phyloP scores from a whole-genome alignment of 1,140 invertebrate species.

The Meloidogyne hapla region DNA sequence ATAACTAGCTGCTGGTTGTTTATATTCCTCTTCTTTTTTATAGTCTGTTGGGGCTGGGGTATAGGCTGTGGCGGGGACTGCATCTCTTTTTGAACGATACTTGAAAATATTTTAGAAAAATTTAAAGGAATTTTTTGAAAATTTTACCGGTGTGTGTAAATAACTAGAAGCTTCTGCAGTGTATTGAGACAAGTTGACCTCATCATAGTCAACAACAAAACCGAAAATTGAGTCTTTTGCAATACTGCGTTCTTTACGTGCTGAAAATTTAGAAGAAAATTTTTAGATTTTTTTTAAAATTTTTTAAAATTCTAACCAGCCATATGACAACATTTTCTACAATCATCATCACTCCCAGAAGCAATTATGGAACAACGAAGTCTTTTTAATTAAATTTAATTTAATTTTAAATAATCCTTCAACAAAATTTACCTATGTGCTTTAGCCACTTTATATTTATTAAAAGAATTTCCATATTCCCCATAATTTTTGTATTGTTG shows the following conservation, averaged over 20 bases:
- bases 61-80: neutral
- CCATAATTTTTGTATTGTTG: neutral
- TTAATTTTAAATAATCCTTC: neutral
- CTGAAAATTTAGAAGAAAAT: neutral
- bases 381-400: neutral
- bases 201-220: conserved; percentile 31
- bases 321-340: conserved; percentile 32
- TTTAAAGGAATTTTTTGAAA: neutral
- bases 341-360: conserved; percentile 28
- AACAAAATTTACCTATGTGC: conserved; percentile 18
- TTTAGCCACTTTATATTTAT: conserved; percentile 18
- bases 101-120: neutral
- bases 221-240: conserved; percentile 24
- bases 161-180: neutral
- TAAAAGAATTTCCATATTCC: neutral
- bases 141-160: neutral
- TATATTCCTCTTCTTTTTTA: neutral
- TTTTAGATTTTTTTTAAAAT: neutral
- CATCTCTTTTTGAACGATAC: conserved; percentile 21
- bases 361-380: conserved; percentile 38
- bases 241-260: conserved; percentile 18
- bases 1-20: neutral
- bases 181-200: neutral
- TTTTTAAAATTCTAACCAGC: conserved; percentile 21
- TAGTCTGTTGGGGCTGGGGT: neutral